phyloP scores from a whole-genome alignment of 2,888 invertebrate genomes.

The Rhingia rostrata region DNA sequence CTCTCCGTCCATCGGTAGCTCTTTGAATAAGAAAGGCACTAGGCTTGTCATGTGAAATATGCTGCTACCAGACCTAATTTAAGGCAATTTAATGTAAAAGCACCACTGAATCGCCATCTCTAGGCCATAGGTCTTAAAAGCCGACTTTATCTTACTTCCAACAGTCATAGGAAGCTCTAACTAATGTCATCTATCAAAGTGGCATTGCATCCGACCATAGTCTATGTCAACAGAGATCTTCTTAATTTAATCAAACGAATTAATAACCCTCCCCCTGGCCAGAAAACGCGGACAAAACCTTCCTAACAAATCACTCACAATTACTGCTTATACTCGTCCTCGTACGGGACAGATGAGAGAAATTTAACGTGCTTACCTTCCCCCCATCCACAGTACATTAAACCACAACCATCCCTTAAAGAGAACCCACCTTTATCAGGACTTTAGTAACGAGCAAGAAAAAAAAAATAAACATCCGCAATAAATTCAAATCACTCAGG shows the following conservation, averaged over 20 bases:
- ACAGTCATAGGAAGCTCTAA: too few relatives aligned
- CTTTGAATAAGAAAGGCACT: too few relatives aligned
- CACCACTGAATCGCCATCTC: too few relatives aligned
- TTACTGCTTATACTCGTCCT: slow-evolving; percentile 39
- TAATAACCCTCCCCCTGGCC: slow-evolving; percentile 28
- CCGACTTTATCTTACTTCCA: too few relatives aligned
- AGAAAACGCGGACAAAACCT: slow-evolving; percentile 15
- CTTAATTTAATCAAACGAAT: not conserved
- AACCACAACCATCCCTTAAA: slow-evolving; percentile 6
- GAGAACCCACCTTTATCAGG: slow-evolving; percentile 36
- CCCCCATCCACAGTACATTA: not conserved
- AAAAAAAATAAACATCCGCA: slow-evolving; percentile 36
- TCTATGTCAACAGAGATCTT: too few relatives aligned
- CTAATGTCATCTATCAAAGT: too few relatives aligned
- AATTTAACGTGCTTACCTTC: slow-evolving; percentile 24
- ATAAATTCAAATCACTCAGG: slow-evolving; percentile 55
- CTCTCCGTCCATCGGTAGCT: too few relatives aligned
- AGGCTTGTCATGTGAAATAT: too few relatives aligned
- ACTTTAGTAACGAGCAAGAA: not conserved
- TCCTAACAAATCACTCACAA: slow-evolving; percentile 51
- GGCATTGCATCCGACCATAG: too few relatives aligned
- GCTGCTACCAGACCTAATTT: too few relatives aligned
- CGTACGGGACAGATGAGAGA: not conserved
- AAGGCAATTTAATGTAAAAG: too few relatives aligned
- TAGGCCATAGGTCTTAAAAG: too few relatives aligned